These are phyloP conservation scores for Argyra leucocephala DNA, from an alignment of 2,888 invertebrate species.

Conservation along the genomic window DNA sequence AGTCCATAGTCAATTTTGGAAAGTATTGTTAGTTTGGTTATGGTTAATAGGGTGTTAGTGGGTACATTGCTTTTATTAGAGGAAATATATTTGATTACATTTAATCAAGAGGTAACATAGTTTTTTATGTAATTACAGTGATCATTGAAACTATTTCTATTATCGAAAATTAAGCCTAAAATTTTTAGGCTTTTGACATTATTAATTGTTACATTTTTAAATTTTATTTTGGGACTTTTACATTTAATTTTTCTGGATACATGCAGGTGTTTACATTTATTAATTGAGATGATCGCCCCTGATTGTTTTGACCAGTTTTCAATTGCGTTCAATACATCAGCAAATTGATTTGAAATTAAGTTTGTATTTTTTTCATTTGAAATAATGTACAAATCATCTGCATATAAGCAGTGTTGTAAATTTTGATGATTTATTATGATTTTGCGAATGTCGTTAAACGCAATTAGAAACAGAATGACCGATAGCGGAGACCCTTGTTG, in stretches of 20 bases:
- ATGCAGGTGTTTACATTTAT: neutral
- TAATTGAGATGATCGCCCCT: no score
- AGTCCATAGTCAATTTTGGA: conserved; percentile 4
- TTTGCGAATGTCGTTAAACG: conserved; percentile 9
- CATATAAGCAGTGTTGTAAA: conserved; percentile 13
- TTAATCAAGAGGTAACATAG: no score
- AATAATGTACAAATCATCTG: no score
- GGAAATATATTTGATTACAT: no score
- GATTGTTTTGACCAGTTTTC: neutral
- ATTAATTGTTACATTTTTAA: no score
- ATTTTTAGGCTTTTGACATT: no score
- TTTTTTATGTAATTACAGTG: no score
- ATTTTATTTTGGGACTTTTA: no score
- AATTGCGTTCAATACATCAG: neutral
- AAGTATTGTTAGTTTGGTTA: neutral
- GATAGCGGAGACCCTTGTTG: conserved; percentile 11
- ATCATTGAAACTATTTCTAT: no score
- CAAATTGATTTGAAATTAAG: neutral
- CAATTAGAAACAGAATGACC: conserved; percentile 12
- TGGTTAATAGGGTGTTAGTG: no score
- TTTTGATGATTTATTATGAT: neutral
- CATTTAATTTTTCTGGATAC: neutral
- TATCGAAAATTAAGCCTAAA: no score
- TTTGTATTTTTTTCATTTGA: neutral
- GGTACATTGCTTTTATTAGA: neutral